A percentile compares a stretch with the other conserved stretches of the same genome.
Conservation (phyloP, 2,888 invertebrate species). For the Taphrorychus bicolor region DNA sequence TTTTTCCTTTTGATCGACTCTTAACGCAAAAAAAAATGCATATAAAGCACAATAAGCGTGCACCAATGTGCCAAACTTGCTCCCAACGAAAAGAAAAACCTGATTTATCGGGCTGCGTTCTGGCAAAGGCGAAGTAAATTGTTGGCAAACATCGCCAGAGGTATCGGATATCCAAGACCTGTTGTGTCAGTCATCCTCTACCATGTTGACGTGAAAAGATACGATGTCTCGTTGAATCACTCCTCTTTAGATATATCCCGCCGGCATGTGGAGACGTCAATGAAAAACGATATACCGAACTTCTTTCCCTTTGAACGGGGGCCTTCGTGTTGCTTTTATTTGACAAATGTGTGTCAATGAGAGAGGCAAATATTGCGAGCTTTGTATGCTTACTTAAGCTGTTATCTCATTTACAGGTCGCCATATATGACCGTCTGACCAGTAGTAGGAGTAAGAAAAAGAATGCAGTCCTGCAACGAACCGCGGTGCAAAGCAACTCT, state of each 20-base stretch:
- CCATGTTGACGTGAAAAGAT: constrained; percentile 31
- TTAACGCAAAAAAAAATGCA: background rate
- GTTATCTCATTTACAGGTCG: constrained; percentile 60
- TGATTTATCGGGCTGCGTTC: constrained; percentile 12
- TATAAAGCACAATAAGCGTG: background rate
- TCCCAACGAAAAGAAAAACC: background rate
- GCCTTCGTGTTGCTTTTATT: constrained; percentile 2
- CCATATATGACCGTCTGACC: constrained; percentile 60
- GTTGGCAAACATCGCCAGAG: constrained; percentile 26
- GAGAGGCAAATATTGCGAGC: background rate
- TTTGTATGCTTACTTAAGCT: background rate
- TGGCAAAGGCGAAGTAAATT: constrained; percentile 13
- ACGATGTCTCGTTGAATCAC: constrained; percentile 31
- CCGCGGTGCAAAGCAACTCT: constrained; percentile 81
- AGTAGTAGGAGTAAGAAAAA: constrained; percentile 49
- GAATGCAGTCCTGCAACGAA: constrained; percentile 72
- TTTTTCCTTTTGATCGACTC: too few species aligned
- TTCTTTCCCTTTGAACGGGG: constrained; percentile 1
- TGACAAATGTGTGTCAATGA: background rate
- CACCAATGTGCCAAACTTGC: background rate
- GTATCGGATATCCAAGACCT: constrained; percentile 33
- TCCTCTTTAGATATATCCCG: constrained; percentile 23
- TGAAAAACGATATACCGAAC: constrained; percentile 5
- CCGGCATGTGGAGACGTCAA: constrained; percentile 27
- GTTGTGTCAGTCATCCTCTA: constrained; percentile 35